Base-by-base conservation (phyloP, 2,797 vertebrate species). In the Enteromius argenteus region DNA sequence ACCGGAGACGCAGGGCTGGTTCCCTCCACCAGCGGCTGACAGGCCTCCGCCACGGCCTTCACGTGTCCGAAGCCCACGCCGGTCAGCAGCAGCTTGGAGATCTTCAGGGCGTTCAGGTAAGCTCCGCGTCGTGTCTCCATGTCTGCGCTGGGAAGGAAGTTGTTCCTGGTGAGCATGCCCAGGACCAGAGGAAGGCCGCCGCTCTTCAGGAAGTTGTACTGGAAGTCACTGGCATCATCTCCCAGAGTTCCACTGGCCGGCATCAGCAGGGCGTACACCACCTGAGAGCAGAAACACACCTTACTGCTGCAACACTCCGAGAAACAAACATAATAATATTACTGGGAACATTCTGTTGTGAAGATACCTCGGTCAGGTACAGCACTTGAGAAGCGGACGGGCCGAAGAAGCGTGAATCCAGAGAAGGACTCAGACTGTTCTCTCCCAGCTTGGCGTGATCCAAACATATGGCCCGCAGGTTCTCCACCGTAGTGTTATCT, bases 201-300 rank as follows among this genome's bases (percentile, higher is more conserved):
- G 37, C 98, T 99, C 94, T 99, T 99, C 84, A 99, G 90, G 91
- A 99, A 99, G 94, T 99, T 99, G 92, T 96, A 98, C 35, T 99
- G 98, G 92, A 99, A 99, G 90, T 99, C 98, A 77, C 96, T 97
- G 85, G 98, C 97, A 44, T 99, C 98, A 90, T 99, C 98, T 68
- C 97, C 97, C 90, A 99, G 93, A 84, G 97, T 97, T 90, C 96
- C 97, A 90, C 97, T 98, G 93, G 98, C 98, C 90, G 98, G 98
- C 98, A 99, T 99, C 92, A 99, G 95, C 95, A 99, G 95, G 90
- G 98, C 97, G 95, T 99, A 99, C 84, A 99, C 97, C 90, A 99
- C 98, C 98, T 99, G 83, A 82, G 19, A 32, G 0, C 27, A 64
- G 8, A 32, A 27, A 58, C n/a, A 51, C 44, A 14, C 44, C 13